Base-by-base conservation (phyloP, 2,797 vertebrate genomes). In the Sebastes umbrosus region DNA sequence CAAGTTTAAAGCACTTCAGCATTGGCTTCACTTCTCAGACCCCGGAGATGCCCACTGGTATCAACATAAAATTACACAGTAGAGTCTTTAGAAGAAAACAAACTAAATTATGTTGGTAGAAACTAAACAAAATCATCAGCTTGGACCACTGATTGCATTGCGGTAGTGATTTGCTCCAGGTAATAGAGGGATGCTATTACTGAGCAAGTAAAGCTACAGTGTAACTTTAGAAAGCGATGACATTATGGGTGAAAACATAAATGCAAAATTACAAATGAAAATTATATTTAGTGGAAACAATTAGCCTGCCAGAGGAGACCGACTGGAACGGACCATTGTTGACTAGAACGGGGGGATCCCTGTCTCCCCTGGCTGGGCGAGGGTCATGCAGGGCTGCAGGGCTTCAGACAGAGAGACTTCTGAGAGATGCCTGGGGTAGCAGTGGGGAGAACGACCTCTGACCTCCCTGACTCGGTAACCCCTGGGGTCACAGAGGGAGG, bases 361-460 rank as follows among this genome's bases (percentile, higher is more conserved):
- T 69, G 65, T 79, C 57, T 81, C 60, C 36, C 55, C 43, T 22
- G 10, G 57, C 76, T 75, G 79, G 76, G 43, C 1, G 50, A 81
- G 77, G 90, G 90, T 87, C 25, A 73, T 74, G 72, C 82, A 73
- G 76, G 73, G 86, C 88, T 58, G 69, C 79, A n/a, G 88, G 86
- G 87, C 84, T 88, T 82, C 81, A 84, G 86, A 83, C 27, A n/a
- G 82, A 85, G 66, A 78, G 87, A 94, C 93, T 92, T 94, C 93
- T 92, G 89, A 95, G 92, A 93, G 91, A 89, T 92, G 93, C 89
- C 90, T 84, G 84, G 89, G 82, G 86, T 91, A 80, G 86, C 91
- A 83, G 88, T 69, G 79, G 90, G 87, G 87, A 92, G 90, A 91
- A 80, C 46, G 75, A 93, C 93, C 92, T 92, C 66, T 90, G 86